Conservation (phyloP, 2,113 vertebrate genomes). For the Chunga burmeisteri region DNA sequence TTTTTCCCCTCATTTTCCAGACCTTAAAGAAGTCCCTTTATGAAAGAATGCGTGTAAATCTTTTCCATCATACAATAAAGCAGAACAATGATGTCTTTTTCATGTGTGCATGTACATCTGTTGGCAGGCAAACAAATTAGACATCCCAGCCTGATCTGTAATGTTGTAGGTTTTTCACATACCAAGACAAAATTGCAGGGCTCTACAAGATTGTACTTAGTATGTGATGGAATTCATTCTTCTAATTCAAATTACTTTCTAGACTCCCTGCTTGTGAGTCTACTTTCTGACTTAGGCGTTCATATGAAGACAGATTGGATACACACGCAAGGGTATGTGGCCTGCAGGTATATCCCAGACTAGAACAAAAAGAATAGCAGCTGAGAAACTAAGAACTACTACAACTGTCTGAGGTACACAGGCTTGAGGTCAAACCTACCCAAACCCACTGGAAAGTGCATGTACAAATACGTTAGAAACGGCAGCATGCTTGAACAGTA, state of each 20-base stretch:
- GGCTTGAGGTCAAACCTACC: neutral
- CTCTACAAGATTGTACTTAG: neutral
- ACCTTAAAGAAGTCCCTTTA: neutral
- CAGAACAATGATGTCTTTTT: neutral
- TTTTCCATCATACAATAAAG: neutral
- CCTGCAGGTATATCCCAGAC: neutral
- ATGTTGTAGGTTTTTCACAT: neutral
- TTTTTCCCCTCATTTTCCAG: neutral
- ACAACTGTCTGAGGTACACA: neutral
- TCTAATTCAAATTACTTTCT: neutral
- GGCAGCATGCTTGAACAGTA: neutral
- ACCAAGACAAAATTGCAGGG: rapidly evolving
- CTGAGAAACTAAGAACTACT: neutral
- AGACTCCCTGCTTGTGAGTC: neutral
- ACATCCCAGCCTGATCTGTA: neutral
- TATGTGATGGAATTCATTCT: neutral
- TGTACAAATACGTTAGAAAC: neutral
- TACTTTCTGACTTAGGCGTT: rapidly evolving
- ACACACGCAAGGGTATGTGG: rapidly evolving
- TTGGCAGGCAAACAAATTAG: neutral
- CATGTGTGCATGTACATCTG: too few relatives aligned
- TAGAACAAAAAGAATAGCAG: neutral
- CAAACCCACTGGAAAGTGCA: neutral
- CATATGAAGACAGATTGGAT: neutral
- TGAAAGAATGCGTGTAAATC: neutral